Evolutionary conservation across 2,888 invertebrate genomes (phyloP), one percentile per base, ranked within the genome.

Genomic region (Chrysolina americana): DNA sequence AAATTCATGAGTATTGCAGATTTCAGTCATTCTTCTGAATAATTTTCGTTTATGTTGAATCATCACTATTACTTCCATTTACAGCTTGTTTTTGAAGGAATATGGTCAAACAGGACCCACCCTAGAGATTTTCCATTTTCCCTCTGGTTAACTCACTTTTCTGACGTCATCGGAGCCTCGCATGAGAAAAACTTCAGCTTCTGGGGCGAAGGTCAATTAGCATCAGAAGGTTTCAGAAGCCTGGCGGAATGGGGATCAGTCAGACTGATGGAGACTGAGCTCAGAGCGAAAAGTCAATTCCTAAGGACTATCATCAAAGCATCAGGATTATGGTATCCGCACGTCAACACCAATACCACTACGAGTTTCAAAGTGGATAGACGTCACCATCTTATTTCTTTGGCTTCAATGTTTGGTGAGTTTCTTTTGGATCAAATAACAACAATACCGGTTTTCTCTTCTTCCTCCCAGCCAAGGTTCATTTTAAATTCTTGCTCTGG

Each of bases 81-180:
- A 53, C 72, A 95, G 95, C 89, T 95, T 86, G 92, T 91, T 87
- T 99, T 95, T 86, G 94, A 98, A 88, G 99, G 99, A 0, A 91
- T 97, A 70, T 99, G 99, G 99, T 98, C 98, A 0, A 92, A 95
- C 81, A 93, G 94, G 84, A 98, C 98, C 0, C 99, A 99, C 87
- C 98, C 99, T 0, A 98, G 95, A 88, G 95, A 98, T 88, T 99
- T 96, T 88, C 99, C 99, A 0, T 92, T 92, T 84, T 95, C 96
- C 53, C 89, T 95, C 77, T 97, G 96, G 94, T 88, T 97, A 76
- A 96, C 98, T 0, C 98, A 98, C 88, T 99, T 99, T 90, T 98
- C 98, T 0, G 98, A 99, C 87, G 93, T 99, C 15, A 95, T 99
- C 83, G 98, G 98, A 0, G 98, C 97, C 36, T 95, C 98, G 0